Evolutionary conservation across 64 coral and sea anemone species (phyloP), one percentile per base, ranked within the genome.

Genomic region (Actinia equina): DNA sequence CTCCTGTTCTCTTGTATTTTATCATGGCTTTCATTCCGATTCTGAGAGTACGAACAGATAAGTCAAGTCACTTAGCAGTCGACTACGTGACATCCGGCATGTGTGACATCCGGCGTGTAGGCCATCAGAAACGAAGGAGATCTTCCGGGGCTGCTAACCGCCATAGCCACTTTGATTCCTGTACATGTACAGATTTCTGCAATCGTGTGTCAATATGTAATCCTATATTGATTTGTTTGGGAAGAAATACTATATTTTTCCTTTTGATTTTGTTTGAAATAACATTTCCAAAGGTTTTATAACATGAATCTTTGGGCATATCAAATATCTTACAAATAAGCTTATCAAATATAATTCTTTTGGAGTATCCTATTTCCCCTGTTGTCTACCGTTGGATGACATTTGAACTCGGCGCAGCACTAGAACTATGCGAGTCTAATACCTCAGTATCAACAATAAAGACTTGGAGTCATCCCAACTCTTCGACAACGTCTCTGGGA

Each of bases 301-400:
- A 74, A 41, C 2, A 19, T 20, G 25, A 78, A 46, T 51, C 45
- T 20, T 81, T 81, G n/a, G 4, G 5, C 18, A 20, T 81, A 81
- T 81, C 78, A 81, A 81, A 81, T 85, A 63, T 62, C 83, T 43
- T 43, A 55, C 6, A 62, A 60, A 60, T 85, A 30, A 63, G 55
- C 17, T 42, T 54, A 85, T 85, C 55, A 60, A 84, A 85, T 85
- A 15, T 45, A 51, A 82, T 63, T 85, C 41, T 59, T 42, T 58
- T 53, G 57, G 55, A 63, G 26, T 58, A 85, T 85, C 83, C 19
- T 19, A 41, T 85, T 85, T 85, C 83, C 26, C 83, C 83, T 52
- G 83, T 60, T 85, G 59, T 85, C 83, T 85, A 25, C 62, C 52
- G 43, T 12, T 85, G 6, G 53, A 19, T 85, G 83, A 85, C 83